Percentiles rank a stretch among this genome's conserved stretches.
phyloP scores from a whole-genome alignment of 92 coral and sea anemone genomes.

The Palythoa caribaeorum region DNA sequence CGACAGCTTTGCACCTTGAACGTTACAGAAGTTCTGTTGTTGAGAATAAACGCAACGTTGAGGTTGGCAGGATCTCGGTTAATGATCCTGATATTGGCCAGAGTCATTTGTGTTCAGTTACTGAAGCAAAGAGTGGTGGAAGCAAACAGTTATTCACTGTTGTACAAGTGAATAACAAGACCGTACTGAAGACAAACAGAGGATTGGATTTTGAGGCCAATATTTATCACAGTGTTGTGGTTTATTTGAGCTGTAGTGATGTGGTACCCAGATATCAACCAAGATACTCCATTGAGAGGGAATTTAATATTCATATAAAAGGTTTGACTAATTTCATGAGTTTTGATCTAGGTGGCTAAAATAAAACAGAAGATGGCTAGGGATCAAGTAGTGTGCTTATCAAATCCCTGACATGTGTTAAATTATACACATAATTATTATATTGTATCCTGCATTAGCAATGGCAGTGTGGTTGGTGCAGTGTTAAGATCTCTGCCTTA shows the following conservation, averaged over 20 bases:
- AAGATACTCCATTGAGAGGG: constrained; percentile 49
- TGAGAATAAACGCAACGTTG: constrained; percentile 76
- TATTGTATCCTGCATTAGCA: no score
- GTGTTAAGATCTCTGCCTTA: no score
- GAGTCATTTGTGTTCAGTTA: constrained; percentile 76
- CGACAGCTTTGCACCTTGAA: constrained; percentile 57
- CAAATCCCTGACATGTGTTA: no score
- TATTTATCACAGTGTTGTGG: constrained; percentile 45
- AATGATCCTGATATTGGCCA: constrained; percentile 87
- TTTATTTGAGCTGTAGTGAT: constrained; percentile 72
- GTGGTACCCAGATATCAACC: constrained; percentile 53
- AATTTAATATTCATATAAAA: constrained; percentile 63
- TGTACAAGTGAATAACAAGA: constrained; percentile 35
- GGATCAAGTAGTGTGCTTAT: no score
- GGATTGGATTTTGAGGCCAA: constrained; percentile 76
- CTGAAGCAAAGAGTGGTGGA: constrained; percentile 33
- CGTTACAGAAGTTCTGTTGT: constrained; percentile 51
- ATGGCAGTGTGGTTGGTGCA: no score
- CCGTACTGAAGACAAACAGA: constrained; percentile 67
- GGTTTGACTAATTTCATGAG: constrained; percentile 33
- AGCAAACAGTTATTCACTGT: constrained; percentile 57
- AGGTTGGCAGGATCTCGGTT: constrained; percentile 75
- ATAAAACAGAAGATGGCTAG: no score
- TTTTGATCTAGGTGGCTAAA: no score
- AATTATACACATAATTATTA: no score